Evolutionary conservation across 2,113 vertebrate species (phyloP).

Genomic region (Pseudorectes ferrugineus): DNA sequence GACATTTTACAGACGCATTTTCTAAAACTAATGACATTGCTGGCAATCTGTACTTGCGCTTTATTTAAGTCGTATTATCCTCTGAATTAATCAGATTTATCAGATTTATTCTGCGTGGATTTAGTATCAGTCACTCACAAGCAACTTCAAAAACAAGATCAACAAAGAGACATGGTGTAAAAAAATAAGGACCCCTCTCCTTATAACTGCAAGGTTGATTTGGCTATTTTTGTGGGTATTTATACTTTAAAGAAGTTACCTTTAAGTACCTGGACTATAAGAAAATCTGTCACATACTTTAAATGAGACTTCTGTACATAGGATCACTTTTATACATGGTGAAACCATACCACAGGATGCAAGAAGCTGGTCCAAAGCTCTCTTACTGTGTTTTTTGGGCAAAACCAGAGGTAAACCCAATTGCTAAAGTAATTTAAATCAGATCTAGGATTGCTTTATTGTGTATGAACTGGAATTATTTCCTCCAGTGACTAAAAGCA

Average conservation of each 20-base stretch:
- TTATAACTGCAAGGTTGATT: background rate
- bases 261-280: background rate
- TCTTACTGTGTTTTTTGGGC: background rate
- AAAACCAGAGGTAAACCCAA: background rate
- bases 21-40: background rate
- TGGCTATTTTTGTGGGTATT: background rate
- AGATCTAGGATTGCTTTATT: background rate
- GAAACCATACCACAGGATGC: background rate
- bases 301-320: background rate
- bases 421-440: background rate
- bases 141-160: background rate
- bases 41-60: background rate
- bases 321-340: background rate
- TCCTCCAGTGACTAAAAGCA: background rate
- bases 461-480: background rate
- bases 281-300: background rate
- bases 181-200: background rate
- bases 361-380: background rate
- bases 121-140: background rate
- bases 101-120: background rate
- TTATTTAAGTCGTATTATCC: slow-evolving; percentile 19
- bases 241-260: background rate
- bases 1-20: background rate
- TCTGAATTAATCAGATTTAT: slow-evolving; percentile 48
- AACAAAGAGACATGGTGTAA: background rate